Base-by-base conservation (phyloP, 2,797 vertebrate genomes). In the Cetoscarus ocellatus region DNA sequence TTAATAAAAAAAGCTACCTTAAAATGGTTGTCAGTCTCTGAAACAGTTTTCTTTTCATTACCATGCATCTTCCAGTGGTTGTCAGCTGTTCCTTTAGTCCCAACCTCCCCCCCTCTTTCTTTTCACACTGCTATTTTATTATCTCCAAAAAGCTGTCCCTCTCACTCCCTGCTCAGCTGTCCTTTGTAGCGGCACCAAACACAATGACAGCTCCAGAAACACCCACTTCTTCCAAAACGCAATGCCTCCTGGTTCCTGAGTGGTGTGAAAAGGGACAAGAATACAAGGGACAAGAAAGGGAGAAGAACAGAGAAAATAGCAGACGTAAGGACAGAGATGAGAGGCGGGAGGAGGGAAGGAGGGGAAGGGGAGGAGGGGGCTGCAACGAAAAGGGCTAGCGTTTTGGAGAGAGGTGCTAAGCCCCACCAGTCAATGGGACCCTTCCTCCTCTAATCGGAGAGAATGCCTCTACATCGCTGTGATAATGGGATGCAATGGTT, bases 381-480 rank as follows among this genome's bases (percentile, higher is more conserved):
- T 82, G 88, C 87, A 81, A 92, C 91, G 85, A 90, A 93, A 93
- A 91, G 87, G 86, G 80, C 83, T 90, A 86, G 84, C 82, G 79
- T 87, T 88, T 50, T 83, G 88, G 89, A 87, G 85, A 92, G 88
- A 88, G 84, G 89, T 83, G 88, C 88, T 92, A 90, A 94, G 90
- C 91, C 87, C 89, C 84, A 79, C 87, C 90, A 91, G 93, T 92
- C 90, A 93, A 93, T 92, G 93, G 93, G 94, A 95, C 93, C 91
- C 88, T 93, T 92, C 90, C 92, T 94, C 92, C 91, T 91, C 88
- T 90, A 88, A 90, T 85, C 86, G 77, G 79, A 88, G 83, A 86
- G 88, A 93, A 93, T 88, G 91, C 87, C 88, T 94, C 93, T 92
- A 95, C 94, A 95, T 95, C 83, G 88, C 93, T 88, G 80, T 90